Percentiles rank a stretch among this genome's conserved stretches.
These are phyloP conservation scores for Clupea harengus DNA, from an alignment of 2,113 vertebrate genomes.

Conservation along the genomic window DNA sequence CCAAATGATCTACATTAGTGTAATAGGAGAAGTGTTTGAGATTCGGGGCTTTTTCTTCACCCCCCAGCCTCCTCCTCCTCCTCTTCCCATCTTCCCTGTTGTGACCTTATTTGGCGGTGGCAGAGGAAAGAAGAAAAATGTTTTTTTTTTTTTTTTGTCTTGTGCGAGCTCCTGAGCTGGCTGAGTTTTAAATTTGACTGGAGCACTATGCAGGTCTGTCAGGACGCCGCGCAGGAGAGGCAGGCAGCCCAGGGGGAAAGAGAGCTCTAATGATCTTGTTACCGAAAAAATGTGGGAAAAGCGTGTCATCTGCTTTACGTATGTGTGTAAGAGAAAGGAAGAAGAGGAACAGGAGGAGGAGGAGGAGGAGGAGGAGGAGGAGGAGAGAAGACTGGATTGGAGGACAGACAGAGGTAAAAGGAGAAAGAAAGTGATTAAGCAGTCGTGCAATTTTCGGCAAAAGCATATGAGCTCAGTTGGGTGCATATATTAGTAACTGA, in stretches of 20 bases:
- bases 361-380: not conserved
- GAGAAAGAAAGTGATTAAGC: constrained; percentile 13
- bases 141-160: too few relatives aligned
- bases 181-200: constrained; percentile 59
- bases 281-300: constrained; percentile 48
- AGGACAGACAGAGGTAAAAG: constrained; percentile 23
- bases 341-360: constrained; percentile 28
- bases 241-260: constrained; percentile 45
- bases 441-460: not conserved
- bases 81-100: not conserved
- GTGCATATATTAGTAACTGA: not conserved
- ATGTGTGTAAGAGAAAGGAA: constrained; percentile 18
- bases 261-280: constrained; percentile 59
- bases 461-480: not conserved
- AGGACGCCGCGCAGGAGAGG: constrained; percentile 19
- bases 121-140: not conserved
- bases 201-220: constrained; percentile 52
- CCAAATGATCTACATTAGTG: constrained; percentile 64
- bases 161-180: not conserved
- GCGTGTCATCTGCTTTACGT: constrained; percentile 55
- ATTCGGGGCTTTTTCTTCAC: constrained; percentile 32
- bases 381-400: not conserved
- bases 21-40: constrained; percentile 52
- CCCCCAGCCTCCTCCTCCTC: not conserved
- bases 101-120: not conserved